phyloP scores from a whole-genome alignment of 2,797 vertebrate species.

The Cyclura pinguis region DNA sequence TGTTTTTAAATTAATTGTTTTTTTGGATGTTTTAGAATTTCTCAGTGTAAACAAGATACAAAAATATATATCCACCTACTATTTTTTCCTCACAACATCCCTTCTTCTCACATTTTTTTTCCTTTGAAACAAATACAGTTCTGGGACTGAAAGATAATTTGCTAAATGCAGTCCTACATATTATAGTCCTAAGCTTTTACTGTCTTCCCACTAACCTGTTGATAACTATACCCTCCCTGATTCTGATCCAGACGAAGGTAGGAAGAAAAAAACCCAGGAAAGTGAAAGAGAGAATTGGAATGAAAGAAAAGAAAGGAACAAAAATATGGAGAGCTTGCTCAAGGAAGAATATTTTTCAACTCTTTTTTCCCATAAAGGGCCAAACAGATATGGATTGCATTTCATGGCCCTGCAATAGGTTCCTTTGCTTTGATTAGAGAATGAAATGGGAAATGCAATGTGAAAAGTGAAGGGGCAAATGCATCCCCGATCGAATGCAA shows the following conservation, averaged over 20 bases:
- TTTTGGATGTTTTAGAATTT: neutral
- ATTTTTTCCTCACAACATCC: too few species aligned
- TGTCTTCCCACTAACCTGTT: neutral
- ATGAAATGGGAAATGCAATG: neutral
- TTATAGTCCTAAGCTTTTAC: neutral
- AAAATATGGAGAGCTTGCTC: neutral
- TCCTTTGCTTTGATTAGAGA: neutral
- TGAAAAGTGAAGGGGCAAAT: neutral
- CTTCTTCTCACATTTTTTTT: neutral
- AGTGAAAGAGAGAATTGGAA: neutral
- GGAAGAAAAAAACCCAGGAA: neutral
- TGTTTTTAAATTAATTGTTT: neutral
- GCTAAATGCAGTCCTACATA: neutral
- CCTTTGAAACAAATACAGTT: neutral
- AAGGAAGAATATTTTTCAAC: neutral
- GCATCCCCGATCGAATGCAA: conserved; percentile 4
- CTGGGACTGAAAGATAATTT: neutral
- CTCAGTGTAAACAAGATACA: neutral
- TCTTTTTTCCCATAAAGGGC: neutral
- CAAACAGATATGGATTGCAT: neutral
- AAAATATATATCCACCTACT: neutral
- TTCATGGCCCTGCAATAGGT: neutral
- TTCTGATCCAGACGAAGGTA: neutral
- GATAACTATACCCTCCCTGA: too few species aligned
- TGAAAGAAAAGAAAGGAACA: too few species aligned